Conservation (phyloP, 2,113 vertebrate species). For the Callithrix jacchus region DNA sequence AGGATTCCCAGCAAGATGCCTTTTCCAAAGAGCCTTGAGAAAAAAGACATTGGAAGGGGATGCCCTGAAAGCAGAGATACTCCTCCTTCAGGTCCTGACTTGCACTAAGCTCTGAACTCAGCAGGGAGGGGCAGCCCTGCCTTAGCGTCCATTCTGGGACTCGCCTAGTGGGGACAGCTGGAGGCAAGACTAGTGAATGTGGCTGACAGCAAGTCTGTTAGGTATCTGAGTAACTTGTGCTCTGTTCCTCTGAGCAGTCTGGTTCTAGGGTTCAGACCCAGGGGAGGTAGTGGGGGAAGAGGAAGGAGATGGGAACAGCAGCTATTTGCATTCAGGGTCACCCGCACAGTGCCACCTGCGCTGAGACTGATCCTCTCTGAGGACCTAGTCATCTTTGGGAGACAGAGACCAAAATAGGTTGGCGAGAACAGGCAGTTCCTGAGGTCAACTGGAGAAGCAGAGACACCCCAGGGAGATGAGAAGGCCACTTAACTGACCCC, state of each 20-base stretch:
- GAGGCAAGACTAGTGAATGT: background rate
- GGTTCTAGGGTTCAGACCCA: background rate
- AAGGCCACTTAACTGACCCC: background rate
- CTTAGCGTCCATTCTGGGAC: no score
- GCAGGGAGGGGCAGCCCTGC: background rate
- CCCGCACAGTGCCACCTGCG: accelerated
- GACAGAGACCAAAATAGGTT: background rate
- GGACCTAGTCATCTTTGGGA: background rate
- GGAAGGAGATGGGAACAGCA: background rate
- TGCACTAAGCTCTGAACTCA: background rate
- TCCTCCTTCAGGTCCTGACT: background rate
- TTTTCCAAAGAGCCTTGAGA: background rate
- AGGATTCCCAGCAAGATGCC: background rate
- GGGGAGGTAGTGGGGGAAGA: background rate
- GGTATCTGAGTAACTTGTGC: background rate
- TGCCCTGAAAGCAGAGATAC: background rate
- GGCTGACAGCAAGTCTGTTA: background rate
- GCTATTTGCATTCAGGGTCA: background rate
- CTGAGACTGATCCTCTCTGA: background rate
- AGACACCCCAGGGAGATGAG: background rate
- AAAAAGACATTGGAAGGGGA: background rate
- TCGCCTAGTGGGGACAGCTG: no score
- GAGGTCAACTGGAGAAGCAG: slow-evolving; percentile 26
- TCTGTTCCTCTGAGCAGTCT: background rate
- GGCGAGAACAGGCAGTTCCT: slow-evolving; percentile 51